Percentiles rank a stretch among this genome's conserved stretches.
Evolutionary conservation across 2,113 vertebrate species (phyloP).

Genomic region (Scalopus aquaticus): DNA sequence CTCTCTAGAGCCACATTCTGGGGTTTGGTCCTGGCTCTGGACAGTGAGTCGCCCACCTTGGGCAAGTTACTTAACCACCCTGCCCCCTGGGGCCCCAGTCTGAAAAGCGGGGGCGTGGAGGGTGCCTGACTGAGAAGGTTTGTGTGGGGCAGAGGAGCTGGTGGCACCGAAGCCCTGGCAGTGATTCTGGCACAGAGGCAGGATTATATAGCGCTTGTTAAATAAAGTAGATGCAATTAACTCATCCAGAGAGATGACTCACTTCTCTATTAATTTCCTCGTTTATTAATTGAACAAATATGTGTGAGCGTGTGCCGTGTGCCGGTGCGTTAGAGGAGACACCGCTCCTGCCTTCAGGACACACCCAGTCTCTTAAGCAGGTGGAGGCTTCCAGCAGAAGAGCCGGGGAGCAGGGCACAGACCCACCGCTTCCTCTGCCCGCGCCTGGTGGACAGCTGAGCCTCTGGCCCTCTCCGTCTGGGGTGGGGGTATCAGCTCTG

Average conservation of each 20-base stretch:
- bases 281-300: slow-evolving; percentile 28
- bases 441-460: not conserved
- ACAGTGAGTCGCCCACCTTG: too few relatives aligned
- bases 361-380: not conserved
- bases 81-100: accelerated
- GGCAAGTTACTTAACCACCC: not conserved
- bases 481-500: accelerated
- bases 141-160: not conserved
- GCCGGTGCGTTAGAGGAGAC: not conserved
- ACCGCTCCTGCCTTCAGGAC: not conserved
- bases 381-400: not conserved
- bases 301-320: too few relatives aligned
- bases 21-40: not conserved
- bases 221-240: slow-evolving; percentile 21
- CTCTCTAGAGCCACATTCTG: not conserved
- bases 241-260: slow-evolving; percentile 1
- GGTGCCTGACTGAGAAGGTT: not conserved
- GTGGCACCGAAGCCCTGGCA: not conserved
- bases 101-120: accelerated
- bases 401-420: accelerated
- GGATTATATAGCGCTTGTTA: not conserved
- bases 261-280: not conserved
- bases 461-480: not conserved
- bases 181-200: not conserved
- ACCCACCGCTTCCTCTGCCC: too few relatives aligned